Conservation (phyloP, 2,888 invertebrate species). For the Parnassius apollo region DNA sequence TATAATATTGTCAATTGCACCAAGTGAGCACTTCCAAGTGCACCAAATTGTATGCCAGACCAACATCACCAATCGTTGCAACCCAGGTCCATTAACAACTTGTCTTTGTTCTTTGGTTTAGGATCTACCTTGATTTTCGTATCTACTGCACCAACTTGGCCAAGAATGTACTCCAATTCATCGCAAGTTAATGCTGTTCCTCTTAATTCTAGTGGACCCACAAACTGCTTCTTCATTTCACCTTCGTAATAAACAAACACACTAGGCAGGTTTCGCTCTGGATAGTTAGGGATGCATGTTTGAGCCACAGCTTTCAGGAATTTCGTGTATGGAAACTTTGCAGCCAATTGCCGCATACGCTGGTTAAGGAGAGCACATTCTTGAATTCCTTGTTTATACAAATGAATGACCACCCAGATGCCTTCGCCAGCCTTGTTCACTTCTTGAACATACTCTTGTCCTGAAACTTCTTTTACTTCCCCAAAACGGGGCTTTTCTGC, state of each 20-base stretch:
- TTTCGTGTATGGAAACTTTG: slow-evolving; percentile 92
- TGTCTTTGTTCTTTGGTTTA: slow-evolving; percentile 89
- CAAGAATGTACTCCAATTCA: slow-evolving; percentile 94
- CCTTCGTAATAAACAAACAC: slow-evolving; percentile 97
- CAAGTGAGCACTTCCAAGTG: not conserved
- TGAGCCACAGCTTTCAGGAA: slow-evolving; percentile 95
- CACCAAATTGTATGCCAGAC: slow-evolving; percentile 1
- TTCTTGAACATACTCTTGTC: slow-evolving; percentile 93
- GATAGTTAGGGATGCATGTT: slow-evolving; percentile 97
- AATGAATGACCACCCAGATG: slow-evolving; percentile 96
- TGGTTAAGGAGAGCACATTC: slow-evolving; percentile 94
- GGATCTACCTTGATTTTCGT: slow-evolving; percentile 93
- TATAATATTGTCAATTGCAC: slow-evolving; percentile 18
- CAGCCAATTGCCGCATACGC: slow-evolving; percentile 87
- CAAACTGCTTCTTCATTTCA: slow-evolving; percentile 91
- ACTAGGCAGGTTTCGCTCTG: slow-evolving; percentile 96
- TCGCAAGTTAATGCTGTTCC: slow-evolving; percentile 91
- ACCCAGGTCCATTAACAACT: slow-evolving; percentile 87
- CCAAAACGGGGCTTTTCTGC: slow-evolving; percentile 90
- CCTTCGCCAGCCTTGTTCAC: slow-evolving; percentile 97
- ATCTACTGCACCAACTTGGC: slow-evolving; percentile 90
- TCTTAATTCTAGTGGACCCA: slow-evolving; percentile 90
- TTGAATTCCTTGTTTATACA: slow-evolving; percentile 96
- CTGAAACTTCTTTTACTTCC: slow-evolving; percentile 93
- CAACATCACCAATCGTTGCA: slow-evolving; percentile 82